Base-by-base conservation (phyloP, 2,888 invertebrate genomes). In the Lasioglossum calceatum region DNA sequence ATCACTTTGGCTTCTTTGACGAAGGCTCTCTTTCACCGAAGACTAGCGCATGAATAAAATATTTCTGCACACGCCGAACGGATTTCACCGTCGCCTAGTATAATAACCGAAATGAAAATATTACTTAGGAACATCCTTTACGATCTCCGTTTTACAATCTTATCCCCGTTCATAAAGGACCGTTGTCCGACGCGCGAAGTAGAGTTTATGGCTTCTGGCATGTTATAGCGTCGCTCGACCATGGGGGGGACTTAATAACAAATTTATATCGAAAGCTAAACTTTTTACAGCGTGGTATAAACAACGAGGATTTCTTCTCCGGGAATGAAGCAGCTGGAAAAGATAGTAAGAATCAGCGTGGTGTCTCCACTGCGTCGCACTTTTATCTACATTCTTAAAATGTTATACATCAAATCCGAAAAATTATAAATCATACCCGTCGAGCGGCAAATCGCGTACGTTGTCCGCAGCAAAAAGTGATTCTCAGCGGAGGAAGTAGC, bases 391-490 rank as follows among this genome's bases (percentile, higher is more conserved):
- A 23, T 23, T 23, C 50, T 50, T 8, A 23, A 50, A 50, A 50
- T 23, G 16, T 47, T 47, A 47, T 47, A 47, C 47, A 47, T 47
- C 16, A 16, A 47, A 47, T 19, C 16, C 16, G 16, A 16, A 32
- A 16, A 32, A 64, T 14, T 32, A 12, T 64, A 64, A 14, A 10
- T 32, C 27, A 64, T 64, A 64, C 16, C 61, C 61, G 61, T 50
- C 36, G 47, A 47, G 47, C 23, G 36, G 0, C 50, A 70, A 74
- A 39, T 77, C 75, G 76, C 42, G 23, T 16, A 39, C n/a, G 12
- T 42, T 70, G 47, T 81, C 73, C 42, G 39, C 23, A 23, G 39
- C 36, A 58, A 76, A 75, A 70, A 76, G 42, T 75, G 71, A 83
- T 86, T 73, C 74, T 42, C n/a, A 47, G 32, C 16, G 72, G 14